Base-by-base conservation (phyloP, 2,797 vertebrate genomes). In the Sandelia bainsii region DNA sequence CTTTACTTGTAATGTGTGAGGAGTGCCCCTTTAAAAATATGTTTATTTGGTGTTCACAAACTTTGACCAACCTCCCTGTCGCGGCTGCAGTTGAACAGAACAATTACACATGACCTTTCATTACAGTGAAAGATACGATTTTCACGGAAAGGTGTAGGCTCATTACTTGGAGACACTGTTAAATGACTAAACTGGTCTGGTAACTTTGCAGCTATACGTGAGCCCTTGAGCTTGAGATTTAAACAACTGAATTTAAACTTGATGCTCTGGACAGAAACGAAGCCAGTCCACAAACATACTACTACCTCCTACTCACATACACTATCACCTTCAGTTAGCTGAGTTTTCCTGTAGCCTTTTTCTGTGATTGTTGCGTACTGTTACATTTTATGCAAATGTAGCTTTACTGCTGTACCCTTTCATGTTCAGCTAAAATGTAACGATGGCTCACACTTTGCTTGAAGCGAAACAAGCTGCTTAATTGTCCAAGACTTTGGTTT, bases 381-480 rank as follows among this genome's bases (percentile, higher is more conserved):
- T 39, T 32, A 8, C 44, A 17, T 45, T 51, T 64, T 40, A 29
- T 72, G 46, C 8, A 74, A 50, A 64, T 57, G 20, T 39, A 6
- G 10, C 23, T 49, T 49, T 39, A 25, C 0, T 19, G 39, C 32
- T 42, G 22, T 25, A 2, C 53, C 51, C 61, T 70, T 50, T 62
- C 32, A 69, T 45, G 63, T 71, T 57, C 39, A 25, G 50, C 1
- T 58, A 1, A 48, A 45, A n/a, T 49, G 14, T 58, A 65, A 62
- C 51, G 14, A 46, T 12, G 13, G 27, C 20, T 53, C 64, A 62
- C 19, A 67, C 50, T 45, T 48, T 6, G 73, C 75, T 84, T 52
- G 17, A 64, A 89, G 81, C 66, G 20, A 3, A 8, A 73, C 49
- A 46, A 69, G 70, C 76, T 75, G 67, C 64, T 90, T 70, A 87